Conservation (phyloP, 2,113 vertebrate species). For the Oriolus oriolus region DNA sequence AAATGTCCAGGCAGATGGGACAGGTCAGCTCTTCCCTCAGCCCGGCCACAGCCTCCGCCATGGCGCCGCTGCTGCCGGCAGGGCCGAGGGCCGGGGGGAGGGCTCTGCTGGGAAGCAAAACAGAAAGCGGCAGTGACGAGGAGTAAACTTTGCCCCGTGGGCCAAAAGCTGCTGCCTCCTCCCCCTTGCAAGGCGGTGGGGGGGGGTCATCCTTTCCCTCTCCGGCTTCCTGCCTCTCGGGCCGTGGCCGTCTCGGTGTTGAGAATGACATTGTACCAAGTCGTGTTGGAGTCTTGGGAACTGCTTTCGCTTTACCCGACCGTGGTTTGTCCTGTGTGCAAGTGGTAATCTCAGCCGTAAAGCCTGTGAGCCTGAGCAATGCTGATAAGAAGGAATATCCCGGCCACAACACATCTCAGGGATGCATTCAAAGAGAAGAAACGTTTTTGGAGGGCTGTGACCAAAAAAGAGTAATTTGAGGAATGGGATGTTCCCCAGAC, state of each 20-base stretch:
- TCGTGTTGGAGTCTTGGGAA: too few relatives aligned
- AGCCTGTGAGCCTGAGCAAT: not conserved
- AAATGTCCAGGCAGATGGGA: not conserved
- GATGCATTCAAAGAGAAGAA: not conserved
- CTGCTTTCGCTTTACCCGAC: fast-evolving
- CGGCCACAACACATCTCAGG: not conserved
- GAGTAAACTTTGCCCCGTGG: fast-evolving
- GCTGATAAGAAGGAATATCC: not conserved
- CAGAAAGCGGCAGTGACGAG: fast-evolving
- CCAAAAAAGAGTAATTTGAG: not conserved
- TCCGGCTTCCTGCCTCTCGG: fast-evolving
- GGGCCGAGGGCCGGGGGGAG: fast-evolving
- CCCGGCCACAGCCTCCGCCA: fast-evolving
- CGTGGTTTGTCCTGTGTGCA: not conserved
- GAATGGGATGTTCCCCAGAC: not conserved
- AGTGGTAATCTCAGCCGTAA: not conserved
- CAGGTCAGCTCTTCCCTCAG: not conserved
- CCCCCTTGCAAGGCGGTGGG: fast-evolving
- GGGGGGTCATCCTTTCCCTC: fast-evolving
- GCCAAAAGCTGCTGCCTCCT: not conserved
- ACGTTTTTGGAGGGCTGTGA: not conserved
- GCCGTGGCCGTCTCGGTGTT: fast-evolving
- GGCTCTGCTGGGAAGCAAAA: fast-evolving
- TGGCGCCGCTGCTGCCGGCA: fast-evolving
- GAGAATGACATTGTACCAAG: not conserved